phyloP scores from a whole-genome alignment of 2,797 vertebrate species.

The Monodelphis domestica region DNA sequence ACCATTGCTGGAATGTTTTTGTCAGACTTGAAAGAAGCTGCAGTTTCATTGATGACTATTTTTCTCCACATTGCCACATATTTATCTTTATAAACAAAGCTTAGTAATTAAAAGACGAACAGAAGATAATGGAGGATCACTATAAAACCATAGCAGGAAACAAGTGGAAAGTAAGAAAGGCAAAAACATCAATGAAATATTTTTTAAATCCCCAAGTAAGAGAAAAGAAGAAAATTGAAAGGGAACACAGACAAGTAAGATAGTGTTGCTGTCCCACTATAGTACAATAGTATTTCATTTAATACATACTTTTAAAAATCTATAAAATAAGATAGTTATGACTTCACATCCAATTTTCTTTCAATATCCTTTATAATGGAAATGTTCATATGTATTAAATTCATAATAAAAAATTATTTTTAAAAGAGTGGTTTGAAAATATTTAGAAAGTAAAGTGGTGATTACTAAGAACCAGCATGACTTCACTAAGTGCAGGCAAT shows the following conservation, averaged over 20 bases:
- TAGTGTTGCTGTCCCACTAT: neutral
- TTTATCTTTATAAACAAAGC: neutral
- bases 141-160: neutral
- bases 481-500: neutral
- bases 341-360: neutral
- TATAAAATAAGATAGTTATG: neutral
- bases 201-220: neutral
- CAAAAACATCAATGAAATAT: neutral
- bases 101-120: neutral
- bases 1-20: neutral
- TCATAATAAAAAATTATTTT: neutral
- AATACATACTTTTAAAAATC: neutral
- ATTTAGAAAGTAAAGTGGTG: neutral
- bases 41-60: neutral
- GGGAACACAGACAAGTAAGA: neutral
- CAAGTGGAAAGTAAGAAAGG: neutral
- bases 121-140: neutral
- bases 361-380: neutral
- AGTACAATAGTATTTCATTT: neutral
- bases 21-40: neutral
- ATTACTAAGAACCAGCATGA: neutral
- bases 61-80: neutral
- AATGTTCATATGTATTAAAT: neutral
- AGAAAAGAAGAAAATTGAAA: neutral
- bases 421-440: neutral